phyloP scores from a whole-genome alignment of 1,140 invertebrate species.

The Notospermus geniculatus region DNA sequence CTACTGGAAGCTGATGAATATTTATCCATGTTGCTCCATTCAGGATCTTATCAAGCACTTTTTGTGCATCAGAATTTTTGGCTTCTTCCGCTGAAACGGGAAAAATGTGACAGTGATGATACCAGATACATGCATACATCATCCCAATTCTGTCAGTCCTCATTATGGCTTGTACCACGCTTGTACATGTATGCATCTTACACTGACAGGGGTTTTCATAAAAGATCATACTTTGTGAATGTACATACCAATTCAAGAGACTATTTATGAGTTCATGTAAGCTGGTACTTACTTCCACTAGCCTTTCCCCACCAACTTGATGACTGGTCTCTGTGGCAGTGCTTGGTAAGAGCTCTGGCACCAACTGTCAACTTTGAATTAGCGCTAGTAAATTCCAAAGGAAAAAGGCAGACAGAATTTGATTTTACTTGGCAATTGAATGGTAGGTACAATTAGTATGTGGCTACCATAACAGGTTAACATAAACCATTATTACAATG shows the following conservation, averaged over 20 bases:
- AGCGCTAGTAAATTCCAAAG: too few relatives aligned
- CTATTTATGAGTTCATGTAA: not conserved
- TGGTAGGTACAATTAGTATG: too few relatives aligned
- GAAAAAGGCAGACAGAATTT: too few relatives aligned
- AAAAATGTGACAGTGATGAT: conserved; percentile 1
- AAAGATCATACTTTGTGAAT: too few relatives aligned
- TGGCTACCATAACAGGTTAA: too few relatives aligned
- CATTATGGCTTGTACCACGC: not conserved
- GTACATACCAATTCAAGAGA: not conserved
- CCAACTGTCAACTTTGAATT: conserved; percentile 39
- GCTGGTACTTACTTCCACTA: conserved; percentile 40
- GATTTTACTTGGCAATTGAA: too few relatives aligned
- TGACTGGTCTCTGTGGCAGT: conserved; percentile 43
- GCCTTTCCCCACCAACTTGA: conserved; percentile 48
- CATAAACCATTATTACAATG: not conserved
- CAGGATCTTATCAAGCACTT: conserved; percentile 38
- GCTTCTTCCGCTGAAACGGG: conserved; percentile 35
- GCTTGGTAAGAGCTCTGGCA: conserved; percentile 48
- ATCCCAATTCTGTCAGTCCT: not conserved
- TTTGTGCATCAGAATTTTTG: conserved; percentile 46
- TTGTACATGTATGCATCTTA: too few relatives aligned
- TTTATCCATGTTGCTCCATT: conserved; percentile 53
- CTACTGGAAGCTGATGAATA: conserved; percentile 50
- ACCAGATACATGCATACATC: too few relatives aligned
- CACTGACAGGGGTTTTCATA: too few relatives aligned